Conservation (phyloP, 2,888 invertebrate species). For the Thera britannica region DNA sequence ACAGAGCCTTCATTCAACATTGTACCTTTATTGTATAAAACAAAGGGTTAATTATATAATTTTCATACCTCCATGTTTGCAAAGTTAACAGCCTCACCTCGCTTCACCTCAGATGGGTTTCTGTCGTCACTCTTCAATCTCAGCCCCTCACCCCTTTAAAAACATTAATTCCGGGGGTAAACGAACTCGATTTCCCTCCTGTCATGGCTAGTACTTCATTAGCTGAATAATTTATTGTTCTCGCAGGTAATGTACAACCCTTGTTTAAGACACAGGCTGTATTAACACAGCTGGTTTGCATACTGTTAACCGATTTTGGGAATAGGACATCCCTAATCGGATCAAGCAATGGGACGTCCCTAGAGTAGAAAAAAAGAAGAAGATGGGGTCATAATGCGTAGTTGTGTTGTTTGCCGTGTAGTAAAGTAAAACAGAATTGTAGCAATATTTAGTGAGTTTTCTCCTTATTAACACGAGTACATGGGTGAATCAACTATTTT, state of each 20-base stretch:
- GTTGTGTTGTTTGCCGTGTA: no score
- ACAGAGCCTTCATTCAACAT: no score
- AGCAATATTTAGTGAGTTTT: no score
- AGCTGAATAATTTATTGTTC: slow-evolving; percentile 67
- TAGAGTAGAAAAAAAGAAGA: no score
- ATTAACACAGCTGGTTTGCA: background rate
- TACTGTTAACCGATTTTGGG: no score
- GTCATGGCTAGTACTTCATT: slow-evolving; percentile 65
- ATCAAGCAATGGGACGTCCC: no score
- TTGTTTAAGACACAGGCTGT: slow-evolving; percentile 36
- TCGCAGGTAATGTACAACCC: slow-evolving; percentile 53
- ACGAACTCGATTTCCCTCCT: slow-evolving; percentile 66
- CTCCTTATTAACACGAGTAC: no score
- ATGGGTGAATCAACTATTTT: no score
- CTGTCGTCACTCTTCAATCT: slow-evolving; percentile 26
- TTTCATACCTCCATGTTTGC: background rate
- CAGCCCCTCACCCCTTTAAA: slow-evolving; percentile 45
- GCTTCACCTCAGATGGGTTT: background rate
- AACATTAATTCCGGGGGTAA: slow-evolving; percentile 57
- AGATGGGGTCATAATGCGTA: no score
- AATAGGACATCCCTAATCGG: no score
- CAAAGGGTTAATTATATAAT: background rate
- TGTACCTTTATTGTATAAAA: no score
- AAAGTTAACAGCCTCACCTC: background rate
- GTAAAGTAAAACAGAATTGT: no score